phyloP scores from a whole-genome alignment of 2,888 invertebrate genomes.

The Nephrotoma guestfalica region DNA sequence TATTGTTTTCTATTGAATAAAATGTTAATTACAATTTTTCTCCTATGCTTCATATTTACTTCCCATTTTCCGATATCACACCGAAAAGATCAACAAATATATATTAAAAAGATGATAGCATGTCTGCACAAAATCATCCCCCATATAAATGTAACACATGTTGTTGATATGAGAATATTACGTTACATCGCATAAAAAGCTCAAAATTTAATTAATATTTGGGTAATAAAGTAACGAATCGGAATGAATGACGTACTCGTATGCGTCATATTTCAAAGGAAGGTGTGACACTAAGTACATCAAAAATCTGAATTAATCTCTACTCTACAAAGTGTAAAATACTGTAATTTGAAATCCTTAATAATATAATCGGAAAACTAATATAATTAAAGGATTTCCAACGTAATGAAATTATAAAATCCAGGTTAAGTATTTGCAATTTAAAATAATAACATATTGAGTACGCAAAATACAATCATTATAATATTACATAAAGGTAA shows the following conservation, averaged over 20 bases:
- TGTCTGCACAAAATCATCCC: not conserved
- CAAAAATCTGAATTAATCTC: not conserved
- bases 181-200: not conserved
- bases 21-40: not conserved
- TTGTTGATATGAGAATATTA: not conserved
- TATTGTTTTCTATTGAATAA: not conserved
- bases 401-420: not conserved
- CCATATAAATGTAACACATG: not conserved
- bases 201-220: not conserved
- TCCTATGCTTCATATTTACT: not conserved
- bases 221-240: not conserved
- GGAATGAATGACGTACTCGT: not conserved
- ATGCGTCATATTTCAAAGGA: not conserved
- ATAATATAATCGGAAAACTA: not conserved
- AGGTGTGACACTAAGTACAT: not conserved
- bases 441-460: not conserved
- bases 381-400: not conserved
- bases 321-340: not conserved
- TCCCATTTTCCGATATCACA: not conserved
- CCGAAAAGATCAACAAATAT: not conserved
- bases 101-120: not conserved
- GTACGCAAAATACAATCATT: not conserved
- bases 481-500: not conserved
- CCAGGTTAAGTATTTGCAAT: not conserved
- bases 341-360: not conserved